Percentiles rank a stretch among this genome's conserved stretches.
These are phyloP conservation scores for Megaptera novaeangliae DNA, from an alignment of 2,113 vertebrate genomes.

Conservation along the genomic window DNA sequence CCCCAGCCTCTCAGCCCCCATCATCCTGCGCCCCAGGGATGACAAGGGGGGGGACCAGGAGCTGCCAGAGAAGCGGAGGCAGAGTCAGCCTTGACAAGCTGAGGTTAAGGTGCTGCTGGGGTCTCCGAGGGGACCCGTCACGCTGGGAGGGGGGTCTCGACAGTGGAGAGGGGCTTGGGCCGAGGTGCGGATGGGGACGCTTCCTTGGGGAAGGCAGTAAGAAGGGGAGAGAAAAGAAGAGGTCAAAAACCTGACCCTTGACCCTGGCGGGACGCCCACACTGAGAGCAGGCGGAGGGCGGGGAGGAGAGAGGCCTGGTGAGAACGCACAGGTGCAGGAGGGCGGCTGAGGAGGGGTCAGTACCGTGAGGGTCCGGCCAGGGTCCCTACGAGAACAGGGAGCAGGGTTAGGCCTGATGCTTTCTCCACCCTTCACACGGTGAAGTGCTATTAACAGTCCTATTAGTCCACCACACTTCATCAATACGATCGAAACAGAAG, in stretches of 20 bases:
- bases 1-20: fast-evolving
- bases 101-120: background rate
- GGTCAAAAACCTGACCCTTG: background rate
- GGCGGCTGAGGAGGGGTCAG: fast-evolving
- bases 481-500: background rate
- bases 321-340: background rate
- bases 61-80: fast-evolving
- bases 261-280: background rate
- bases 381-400: background rate
- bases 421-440: background rate
- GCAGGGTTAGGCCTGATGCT: background rate
- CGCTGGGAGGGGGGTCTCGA: background rate
- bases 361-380: background rate
- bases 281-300: background rate
- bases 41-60: fast-evolving
- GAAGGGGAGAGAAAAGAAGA: background rate
- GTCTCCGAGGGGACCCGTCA: background rate
- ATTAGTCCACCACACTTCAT: background rate
- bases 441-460: background rate
- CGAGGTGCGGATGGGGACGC: background rate
- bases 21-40: background rate
- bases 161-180: background rate
- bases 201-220: background rate
- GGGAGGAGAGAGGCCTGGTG: too few species aligned
- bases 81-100: background rate